Base-by-base conservation (phyloP, 2,797 vertebrate genomes). In the Poeciliopsis gracilis region DNA sequence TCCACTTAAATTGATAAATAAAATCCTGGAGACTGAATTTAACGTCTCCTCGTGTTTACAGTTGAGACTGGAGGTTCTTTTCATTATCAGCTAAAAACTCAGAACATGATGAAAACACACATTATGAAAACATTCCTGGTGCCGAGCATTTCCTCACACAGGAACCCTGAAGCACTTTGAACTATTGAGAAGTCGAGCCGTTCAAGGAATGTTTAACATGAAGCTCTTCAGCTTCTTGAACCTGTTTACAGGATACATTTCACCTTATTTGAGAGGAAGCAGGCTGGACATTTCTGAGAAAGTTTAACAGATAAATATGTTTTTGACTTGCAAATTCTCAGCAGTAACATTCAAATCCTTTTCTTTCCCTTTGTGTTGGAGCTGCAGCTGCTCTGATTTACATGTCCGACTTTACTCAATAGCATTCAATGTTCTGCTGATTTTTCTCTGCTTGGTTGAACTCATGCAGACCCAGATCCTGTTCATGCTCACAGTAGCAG, bases 51-150 rank as follows among this genome's bases (percentile, higher is more conserved):
- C 0, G 23, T n/a, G 38, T 38, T 15, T 25, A 33, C 45, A 47
- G n/a, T 20, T 28, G n/a, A 7, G 9, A 47, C 71, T 38, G 7
- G 3, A 43, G 10, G 4, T n/a, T 43, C 25, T 25, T 41, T 41
- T 47, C 11, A 0, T 43, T 2, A 28, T 47, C 15, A 38, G 41
- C 25, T 46, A 73, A 30, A 25, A 36, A 16, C 36, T 67, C 59
- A 8, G 0, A 82, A 23, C 20, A 28, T 33, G 55, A 72, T 0
- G 25, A 33, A n/a, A n/a, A n/a, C n/a, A n/a, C 41, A 79, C 43
- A 43, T 43, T n/a, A 41, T 70, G 76, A 77, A 47, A 18, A 45
- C 63, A 77, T 77, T 77, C 36, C 49, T 46, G 20, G 1, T 25
- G 23, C 36, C 2, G 47, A 69, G 47, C 36, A 10, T 55, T 41